phyloP scores from a whole-genome alignment of 2,888 invertebrate genomes.

The Drosophila mimetica region DNA sequence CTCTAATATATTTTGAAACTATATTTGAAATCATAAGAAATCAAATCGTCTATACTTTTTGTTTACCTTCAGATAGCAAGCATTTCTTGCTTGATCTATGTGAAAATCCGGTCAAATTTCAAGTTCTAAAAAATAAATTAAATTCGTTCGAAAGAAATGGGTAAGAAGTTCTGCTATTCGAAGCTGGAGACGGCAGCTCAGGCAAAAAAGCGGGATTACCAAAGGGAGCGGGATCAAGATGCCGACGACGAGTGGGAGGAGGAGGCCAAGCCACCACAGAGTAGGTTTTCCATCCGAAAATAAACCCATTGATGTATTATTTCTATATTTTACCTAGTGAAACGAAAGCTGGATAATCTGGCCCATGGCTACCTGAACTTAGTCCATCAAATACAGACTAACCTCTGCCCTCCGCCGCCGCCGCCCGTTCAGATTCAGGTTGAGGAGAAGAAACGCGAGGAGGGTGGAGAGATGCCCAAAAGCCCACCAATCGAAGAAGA shows the following conservation, averaged over 20 bases:
- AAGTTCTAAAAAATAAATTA: neutral
- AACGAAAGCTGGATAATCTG: neutral
- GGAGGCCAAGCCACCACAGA: neutral
- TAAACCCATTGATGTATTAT: too few species aligned
- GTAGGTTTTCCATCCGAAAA: too few species aligned
- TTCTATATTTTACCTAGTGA: too few species aligned
- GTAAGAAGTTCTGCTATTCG: constrained; percentile 40
- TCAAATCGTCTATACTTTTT: too few species aligned
- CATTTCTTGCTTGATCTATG: neutral
- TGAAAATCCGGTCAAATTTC: constrained; percentile 4
- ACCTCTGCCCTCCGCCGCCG: neutral
- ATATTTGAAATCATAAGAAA: too few species aligned
- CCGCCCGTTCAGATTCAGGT: neutral
- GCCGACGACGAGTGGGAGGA: neutral
- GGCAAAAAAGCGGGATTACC: neutral
- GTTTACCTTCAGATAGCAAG: neutral
- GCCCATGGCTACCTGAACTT: constrained; percentile 17
- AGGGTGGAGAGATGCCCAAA: neutral
- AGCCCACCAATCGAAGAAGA: neutral
- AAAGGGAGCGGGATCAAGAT: neutral
- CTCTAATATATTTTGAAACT: too few species aligned
- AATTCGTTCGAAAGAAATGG: constrained; percentile 45
- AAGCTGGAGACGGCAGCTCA: constrained; percentile 5
- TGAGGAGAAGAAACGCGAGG: neutral
- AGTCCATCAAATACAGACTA: constrained; percentile 20